Base-by-base conservation (phyloP, 92 coral and sea anemone species). In the Metridium senile region DNA sequence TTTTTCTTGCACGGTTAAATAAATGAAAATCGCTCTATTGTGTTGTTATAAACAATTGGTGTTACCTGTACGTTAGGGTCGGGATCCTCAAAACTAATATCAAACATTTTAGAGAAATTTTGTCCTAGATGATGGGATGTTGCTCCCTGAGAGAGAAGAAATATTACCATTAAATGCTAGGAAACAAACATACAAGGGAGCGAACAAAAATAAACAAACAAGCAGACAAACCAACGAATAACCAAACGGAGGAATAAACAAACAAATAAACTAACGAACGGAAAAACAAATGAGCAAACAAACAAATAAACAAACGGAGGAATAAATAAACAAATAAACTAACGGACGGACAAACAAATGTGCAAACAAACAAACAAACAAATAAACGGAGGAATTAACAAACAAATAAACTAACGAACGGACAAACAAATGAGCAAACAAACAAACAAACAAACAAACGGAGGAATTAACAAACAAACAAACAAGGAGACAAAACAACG, bases 31-130 rank as follows among this genome's bases (percentile, higher is more conserved):
- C n/a, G n/a, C n/a, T n/a, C n/a, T n/a, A n/a, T n/a, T n/a, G n/a
- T n/a, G n/a, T n/a, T n/a, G n/a, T n/a, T n/a, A n/a, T n/a, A 45
- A 45, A 16, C 51, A 20, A 13, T 54, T 54, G 4, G n/a, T 31
- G 62, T 43, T 8, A 87, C 91, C 88, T 87, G 81, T n/a, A 66
- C 74, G 18, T 81, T 85, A 9, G 99, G 94, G 47, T 92, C 97
- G 0, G 99, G 99, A 74, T 95, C 97, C 80, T 95, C 99, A 76
- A 95, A 95, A 6, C 93, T 93, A 39, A 95, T 92, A 6, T 95
- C 97, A 76, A 95, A 92, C 99, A 95, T 95, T 77, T 95, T 95
- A 66, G 99, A 95, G 87, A 95, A 95, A 66, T 95, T 95, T 74
- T 92, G 99, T 11, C 99, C 99, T 46, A 95, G 76, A 79, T 95